These are phyloP conservation scores for Armadillidium nasatum DNA, from an alignment of 1,140 invertebrate genomes.

Conservation along the genomic window DNA sequence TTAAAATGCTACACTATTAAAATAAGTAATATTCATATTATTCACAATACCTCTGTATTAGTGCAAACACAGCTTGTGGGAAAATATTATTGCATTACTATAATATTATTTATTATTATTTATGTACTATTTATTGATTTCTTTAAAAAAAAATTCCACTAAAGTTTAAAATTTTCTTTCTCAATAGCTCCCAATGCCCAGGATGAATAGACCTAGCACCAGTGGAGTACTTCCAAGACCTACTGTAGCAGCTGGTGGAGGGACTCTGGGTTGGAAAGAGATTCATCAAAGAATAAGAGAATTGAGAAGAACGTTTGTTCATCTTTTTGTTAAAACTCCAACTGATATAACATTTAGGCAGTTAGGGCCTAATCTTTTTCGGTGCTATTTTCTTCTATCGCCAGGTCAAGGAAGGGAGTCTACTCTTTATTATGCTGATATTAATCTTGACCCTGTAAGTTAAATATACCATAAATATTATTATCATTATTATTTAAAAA, in stretches of 20 bases:
- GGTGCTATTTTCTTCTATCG: constrained; percentile 42
- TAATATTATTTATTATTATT: no score
- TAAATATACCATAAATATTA: neutral
- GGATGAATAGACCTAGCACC: neutral
- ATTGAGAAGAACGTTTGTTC: constrained; percentile 39
- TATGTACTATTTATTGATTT: no score
- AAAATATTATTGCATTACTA: no score
- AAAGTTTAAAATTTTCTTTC: neutral
- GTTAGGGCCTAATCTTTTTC: constrained; percentile 30
- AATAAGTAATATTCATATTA: no score
- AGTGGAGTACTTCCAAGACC: neutral
- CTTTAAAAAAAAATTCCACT: neutral
- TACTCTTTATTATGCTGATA: constrained; percentile 42
- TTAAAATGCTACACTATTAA: no score
- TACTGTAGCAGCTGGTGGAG: constrained; percentile 13
- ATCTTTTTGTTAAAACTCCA: constrained; percentile 42
- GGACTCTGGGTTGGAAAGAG: constrained; percentile 35
- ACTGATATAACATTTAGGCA: constrained; percentile 41
- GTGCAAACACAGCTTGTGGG: no score
- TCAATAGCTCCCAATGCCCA: neutral
- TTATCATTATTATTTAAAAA: neutral
- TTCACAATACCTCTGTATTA: no score
- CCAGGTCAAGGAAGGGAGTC: constrained; percentile 43
- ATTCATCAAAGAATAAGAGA: constrained; percentile 41
- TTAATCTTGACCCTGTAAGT: constrained; percentile 39